These are phyloP conservation scores for Nineta flava DNA, from an alignment of 2,888 invertebrate species.

Conservation along the genomic window DNA sequence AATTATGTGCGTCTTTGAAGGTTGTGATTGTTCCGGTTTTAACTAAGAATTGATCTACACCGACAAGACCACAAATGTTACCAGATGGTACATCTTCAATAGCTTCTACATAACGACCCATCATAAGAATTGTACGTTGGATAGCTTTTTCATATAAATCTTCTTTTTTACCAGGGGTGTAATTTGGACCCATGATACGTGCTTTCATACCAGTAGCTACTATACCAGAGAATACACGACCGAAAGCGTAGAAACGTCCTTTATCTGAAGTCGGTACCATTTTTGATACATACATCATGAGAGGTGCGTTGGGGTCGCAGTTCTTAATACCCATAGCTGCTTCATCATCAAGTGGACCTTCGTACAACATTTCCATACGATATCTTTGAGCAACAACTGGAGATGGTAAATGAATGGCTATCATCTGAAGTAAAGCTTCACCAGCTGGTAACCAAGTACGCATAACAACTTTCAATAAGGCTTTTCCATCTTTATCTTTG, in stretches of 20 bases:
- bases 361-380: conserved; percentile 99
- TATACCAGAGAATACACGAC: conserved; percentile 97
- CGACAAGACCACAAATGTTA: conserved; percentile 99
- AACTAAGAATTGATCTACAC: conserved; percentile 98
- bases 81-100: conserved; percentile 99
- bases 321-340: conserved; percentile 76
- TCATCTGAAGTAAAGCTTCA: conserved; percentile 99
- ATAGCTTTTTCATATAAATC: conserved; percentile 98
- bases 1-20: conserved; percentile 98
- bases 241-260: conserved; percentile 99
- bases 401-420: conserved; percentile 97
- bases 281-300: conserved; percentile 99
- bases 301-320: conserved; percentile 91
- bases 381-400: conserved; percentile 98
- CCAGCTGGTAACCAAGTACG: conserved; percentile 99
- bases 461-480: conserved; percentile 93
- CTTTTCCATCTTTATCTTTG: conserved; percentile 91
- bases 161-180: conserved; percentile 93
- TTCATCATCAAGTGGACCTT: conserved; percentile 82
- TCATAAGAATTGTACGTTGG: conserved; percentile 99
- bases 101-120: conserved; percentile 99
- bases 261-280: conserved; percentile 99
- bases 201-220: conserved; percentile 82
- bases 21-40: conserved; percentile 99
- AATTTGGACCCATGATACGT: conserved; percentile 99